Conservation (phyloP, 35 echinoderm and acorn worm genomes). For the Antedon bifida region DNA sequence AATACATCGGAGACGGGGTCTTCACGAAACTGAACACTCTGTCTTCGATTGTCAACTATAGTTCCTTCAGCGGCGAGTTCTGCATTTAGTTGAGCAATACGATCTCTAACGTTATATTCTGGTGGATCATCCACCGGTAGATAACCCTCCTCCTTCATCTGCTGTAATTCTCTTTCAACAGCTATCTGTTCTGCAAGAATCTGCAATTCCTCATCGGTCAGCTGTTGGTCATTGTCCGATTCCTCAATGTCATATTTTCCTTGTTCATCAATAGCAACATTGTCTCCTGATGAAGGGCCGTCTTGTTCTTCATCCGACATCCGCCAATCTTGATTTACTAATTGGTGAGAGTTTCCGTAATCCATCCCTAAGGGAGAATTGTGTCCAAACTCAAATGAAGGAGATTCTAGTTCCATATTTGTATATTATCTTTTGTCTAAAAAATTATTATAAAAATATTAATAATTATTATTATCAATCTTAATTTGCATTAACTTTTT, state of each 20-base stretch:
- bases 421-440: background rate
- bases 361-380: background rate
- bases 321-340: background rate
- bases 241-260: background rate
- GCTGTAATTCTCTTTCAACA: constrained; percentile 4
- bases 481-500: too few species aligned
- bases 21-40: constrained; percentile 1
- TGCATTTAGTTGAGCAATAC: constrained; percentile 7
- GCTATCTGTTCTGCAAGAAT: background rate
- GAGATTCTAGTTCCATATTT: background rate
- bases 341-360: background rate
- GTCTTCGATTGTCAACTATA: background rate
- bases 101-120: background rate
- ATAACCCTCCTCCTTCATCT: constrained; percentile 1
- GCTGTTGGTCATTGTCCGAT: background rate
- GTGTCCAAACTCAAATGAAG: background rate
- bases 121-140: constrained; percentile 7
- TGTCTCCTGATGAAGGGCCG: background rate
- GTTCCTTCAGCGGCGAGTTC: constrained; percentile 8
- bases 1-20: background rate
- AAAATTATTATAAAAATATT: too few species aligned
- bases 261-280: background rate
- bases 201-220: background rate
- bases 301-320: background rate
- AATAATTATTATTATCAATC: too few species aligned